These are phyloP conservation scores for Cephalopachus bancanus DNA, from an alignment of 2,797 vertebrate species.

Conservation along the genomic window DNA sequence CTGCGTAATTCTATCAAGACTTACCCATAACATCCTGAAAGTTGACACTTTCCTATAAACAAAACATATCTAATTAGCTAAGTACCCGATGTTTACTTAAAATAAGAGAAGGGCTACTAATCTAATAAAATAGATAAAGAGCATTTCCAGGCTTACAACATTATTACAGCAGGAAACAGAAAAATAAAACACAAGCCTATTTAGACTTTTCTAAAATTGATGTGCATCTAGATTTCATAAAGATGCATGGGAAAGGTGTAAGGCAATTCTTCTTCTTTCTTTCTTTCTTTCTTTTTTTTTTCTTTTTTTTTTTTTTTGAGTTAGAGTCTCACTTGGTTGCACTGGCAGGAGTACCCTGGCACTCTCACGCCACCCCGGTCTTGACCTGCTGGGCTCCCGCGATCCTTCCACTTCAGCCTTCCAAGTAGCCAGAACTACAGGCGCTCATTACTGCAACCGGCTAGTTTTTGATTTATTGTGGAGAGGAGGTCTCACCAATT, in stretches of 20 bases:
- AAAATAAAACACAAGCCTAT: slow-evolving; percentile 69
- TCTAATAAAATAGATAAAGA: slow-evolving; percentile 25
- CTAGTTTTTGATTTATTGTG: too few species aligned
- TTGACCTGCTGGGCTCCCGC: too few species aligned
- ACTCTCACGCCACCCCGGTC: too few species aligned
- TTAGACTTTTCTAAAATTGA: slow-evolving; percentile 71
- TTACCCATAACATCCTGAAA: slow-evolving; percentile 71
- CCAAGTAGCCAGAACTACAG: too few species aligned
- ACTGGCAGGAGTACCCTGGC: too few species aligned
- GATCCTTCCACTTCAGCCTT: too few species aligned
- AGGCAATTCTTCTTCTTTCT: not conserved
- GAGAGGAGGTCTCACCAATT: too few species aligned
- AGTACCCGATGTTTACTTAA: slow-evolving; percentile 76
- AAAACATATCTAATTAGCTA: slow-evolving; percentile 80
- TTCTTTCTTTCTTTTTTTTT: too few species aligned
- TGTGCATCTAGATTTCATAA: slow-evolving; percentile 55
- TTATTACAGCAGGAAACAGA: slow-evolving; percentile 69
- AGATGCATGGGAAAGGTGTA: not conserved
- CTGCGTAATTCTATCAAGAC: slow-evolving; percentile 77
- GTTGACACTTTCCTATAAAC: slow-evolving; percentile 81
- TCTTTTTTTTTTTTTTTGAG: too few species aligned
- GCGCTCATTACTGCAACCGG: too few species aligned
- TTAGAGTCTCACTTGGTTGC: too few species aligned
- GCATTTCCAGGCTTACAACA: slow-evolving; percentile 21
- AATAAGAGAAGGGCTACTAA: slow-evolving; percentile 19